A percentile compares a stretch with the other conserved stretches of the same genome.
phyloP scores from a whole-genome alignment of 1,140 invertebrate species.

The Drosophila elegans region DNA sequence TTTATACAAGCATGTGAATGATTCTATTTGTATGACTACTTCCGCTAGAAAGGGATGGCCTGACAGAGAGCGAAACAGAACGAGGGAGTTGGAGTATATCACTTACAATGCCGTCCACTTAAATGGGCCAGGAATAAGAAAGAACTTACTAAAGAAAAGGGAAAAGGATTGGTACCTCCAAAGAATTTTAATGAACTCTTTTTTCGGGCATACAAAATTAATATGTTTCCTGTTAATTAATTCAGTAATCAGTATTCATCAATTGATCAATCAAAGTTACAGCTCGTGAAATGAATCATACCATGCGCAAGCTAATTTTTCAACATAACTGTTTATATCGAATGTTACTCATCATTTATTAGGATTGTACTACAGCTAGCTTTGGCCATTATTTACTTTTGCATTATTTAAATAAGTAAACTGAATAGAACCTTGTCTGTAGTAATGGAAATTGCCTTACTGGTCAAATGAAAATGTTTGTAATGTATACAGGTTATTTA shows the following conservation, averaged over 20 bases:
- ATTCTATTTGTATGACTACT: conserved; percentile 56
- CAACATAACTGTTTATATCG: neutral
- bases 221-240: conserved; percentile 1
- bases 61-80: neutral
- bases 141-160: neutral
- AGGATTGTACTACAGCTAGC: neutral
- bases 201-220: neutral
- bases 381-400: neutral
- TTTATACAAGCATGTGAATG: conserved; percentile 51
- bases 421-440: no score
- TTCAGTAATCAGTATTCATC: conserved; percentile 3
- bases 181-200: conserved; percentile 8
- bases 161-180: neutral
- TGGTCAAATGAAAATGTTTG: no score
- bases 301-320: conserved; percentile 2
- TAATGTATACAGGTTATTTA: no score
- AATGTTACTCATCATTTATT: neutral
- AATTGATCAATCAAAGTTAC: conserved; percentile 7
- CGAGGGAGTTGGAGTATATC: conserved; percentile 19
- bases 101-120: conserved; percentile 19
- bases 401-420: neutral
- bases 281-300: neutral
- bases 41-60: conserved; percentile 51
- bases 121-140: conserved; percentile 28
- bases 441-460: no score